These are phyloP conservation scores for Chydorus sphaericus DNA, from an alignment of 2,888 invertebrate species.

Conservation along the genomic window DNA sequence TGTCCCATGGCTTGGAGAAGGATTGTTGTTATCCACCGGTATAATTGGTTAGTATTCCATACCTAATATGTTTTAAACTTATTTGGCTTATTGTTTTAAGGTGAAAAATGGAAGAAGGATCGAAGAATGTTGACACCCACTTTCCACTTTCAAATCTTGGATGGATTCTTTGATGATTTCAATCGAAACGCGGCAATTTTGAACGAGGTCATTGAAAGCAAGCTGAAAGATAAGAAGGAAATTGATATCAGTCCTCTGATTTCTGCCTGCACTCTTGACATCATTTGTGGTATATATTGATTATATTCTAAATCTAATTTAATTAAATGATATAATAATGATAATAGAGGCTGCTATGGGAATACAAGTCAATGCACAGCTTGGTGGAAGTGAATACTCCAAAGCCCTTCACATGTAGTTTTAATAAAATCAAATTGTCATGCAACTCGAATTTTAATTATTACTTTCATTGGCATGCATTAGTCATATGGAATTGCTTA, in stretches of 20 bases:
- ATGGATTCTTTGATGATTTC: slow-evolving; percentile 31
- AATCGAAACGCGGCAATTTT: slow-evolving; percentile 28
- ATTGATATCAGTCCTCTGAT: slow-evolving; percentile 27
- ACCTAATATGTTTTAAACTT: no score
- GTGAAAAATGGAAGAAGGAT: slow-evolving; percentile 29
- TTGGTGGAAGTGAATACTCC: no score
- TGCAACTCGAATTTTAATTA: no score
- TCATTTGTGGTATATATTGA: slow-evolving; percentile 29
- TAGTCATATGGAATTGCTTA: no score
- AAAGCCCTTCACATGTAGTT: no score
- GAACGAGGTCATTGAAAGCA: slow-evolving; percentile 22
- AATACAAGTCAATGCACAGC: slow-evolving; percentile 22
- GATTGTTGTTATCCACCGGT: not conserved
- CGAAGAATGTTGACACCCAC: slow-evolving; percentile 32
- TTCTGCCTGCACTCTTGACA: slow-evolving; percentile 28
- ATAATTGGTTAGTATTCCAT: no score
- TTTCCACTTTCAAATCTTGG: slow-evolving; percentile 33
- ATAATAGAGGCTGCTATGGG: slow-evolving; percentile 36
- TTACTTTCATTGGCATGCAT: no score
- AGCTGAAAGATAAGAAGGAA: slow-evolving; percentile 1
- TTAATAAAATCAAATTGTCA: no score
- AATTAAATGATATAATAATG: no score
- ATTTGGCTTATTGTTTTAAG: no score
- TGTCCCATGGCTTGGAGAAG: not conserved
- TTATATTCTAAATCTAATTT: no score